Conservation (phyloP, 2,113 vertebrate species). For the Irena cyanogastra region DNA sequence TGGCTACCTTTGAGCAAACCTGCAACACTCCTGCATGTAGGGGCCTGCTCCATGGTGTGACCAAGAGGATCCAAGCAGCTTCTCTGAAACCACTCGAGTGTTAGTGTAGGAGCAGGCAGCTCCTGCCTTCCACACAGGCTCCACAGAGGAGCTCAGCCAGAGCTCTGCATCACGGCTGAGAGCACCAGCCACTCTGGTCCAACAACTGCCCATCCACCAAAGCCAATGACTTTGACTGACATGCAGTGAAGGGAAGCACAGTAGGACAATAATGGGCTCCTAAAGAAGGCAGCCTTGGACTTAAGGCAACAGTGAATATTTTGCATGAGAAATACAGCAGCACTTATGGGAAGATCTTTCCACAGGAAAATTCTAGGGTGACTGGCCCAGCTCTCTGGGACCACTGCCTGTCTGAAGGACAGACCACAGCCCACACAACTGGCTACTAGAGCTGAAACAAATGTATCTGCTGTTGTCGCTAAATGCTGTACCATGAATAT, state of each 20-base stretch:
- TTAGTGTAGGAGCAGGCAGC: not conserved
- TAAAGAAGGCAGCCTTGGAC: not conserved
- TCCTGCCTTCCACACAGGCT: not conserved
- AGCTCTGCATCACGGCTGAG: not conserved
- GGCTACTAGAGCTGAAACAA: not conserved
- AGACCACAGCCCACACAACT: not conserved
- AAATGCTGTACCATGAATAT: not conserved
- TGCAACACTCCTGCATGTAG: not conserved
- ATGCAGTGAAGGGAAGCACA: not conserved
- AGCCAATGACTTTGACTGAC: not conserved
- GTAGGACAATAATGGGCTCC: not conserved
- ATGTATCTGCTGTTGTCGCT: not conserved
- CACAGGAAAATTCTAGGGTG: not conserved
- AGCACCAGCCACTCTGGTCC: not conserved
- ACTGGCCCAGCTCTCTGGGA: not conserved
- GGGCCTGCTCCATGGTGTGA: not conserved
- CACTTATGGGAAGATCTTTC: not conserved
- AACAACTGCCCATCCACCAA: not conserved
- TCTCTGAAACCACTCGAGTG: not conserved
- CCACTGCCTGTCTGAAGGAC: not conserved
- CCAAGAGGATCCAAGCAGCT: not conserved
- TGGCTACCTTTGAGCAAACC: not conserved
- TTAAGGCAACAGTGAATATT: not conserved
- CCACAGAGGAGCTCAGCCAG: not conserved
- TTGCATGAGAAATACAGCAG: not conserved